Evolutionary conservation across 1,140 invertebrate genomes (phyloP), one percentile per base, ranked within the genome.

Genomic region (Orius laevigatus): DNA sequence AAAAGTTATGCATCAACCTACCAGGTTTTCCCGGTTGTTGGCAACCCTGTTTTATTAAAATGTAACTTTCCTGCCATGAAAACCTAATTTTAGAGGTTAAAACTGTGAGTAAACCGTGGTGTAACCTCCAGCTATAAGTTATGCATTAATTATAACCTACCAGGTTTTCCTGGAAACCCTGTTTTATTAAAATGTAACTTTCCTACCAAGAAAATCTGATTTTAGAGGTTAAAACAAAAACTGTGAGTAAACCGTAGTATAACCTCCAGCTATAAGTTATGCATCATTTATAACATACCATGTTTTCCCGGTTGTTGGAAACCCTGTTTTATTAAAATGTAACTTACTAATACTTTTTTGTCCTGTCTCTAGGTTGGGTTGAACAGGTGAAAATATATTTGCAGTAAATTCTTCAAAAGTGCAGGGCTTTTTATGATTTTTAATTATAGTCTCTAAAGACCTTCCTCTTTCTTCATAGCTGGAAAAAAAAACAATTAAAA

Each of bases 321-420:
- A 39, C 12, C 5, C n/a, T 34, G 6, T 5, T 36, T n/a, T 36
- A 9, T 12, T n/a, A 39, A 34, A n/a, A 39, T 12, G 36, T n/a
- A 39, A 39, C 16, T 40, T 31, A 39, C 33, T 61, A 59, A 60
- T 63, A 59, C 54, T 56, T 47, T n/a, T n/a, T n/a, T n/a, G n/a
- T n/a, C n/a, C n/a, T n/a, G 57, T 61, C 57, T 56, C 56, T 54
- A 69, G 64, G 56, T n/a, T n/a, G 66, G 70, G 68, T 43, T 76
- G 73, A 52, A 81, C 72, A 2, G 88, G 87, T 54, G 79, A 81
- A 63, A 84, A 91, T 39, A 92, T 79, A 61, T 81, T 76, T 3
- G 82, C 75, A 50, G 84, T 78, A 63, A 92, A 92, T 46, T 89
- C 82, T 68, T 96, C 93, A 68, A 93, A 96, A 16, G 87, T 93